Base-by-base conservation (phyloP, 2,888 invertebrate species). In the Scaptomyza caliginosa region DNA sequence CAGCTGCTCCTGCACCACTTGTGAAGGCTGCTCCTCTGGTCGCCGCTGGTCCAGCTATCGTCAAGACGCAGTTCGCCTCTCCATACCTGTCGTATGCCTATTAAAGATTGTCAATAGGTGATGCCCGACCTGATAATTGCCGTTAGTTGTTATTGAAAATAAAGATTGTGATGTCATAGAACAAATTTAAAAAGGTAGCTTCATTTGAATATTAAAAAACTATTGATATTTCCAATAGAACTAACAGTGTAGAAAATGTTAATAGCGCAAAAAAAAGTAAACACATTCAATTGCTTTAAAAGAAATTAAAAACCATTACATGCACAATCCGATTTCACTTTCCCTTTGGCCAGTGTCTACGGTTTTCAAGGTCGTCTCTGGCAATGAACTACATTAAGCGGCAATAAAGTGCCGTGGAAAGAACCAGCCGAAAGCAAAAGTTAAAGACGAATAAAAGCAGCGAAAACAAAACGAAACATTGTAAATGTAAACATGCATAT, bases 21-120 rank as follows among this genome's bases (percentile, higher is more conserved):
- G 67, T 75, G 7, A 70, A 57, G 57, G 46, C 79, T 19, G 86
- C 89, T 56, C 79, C 88, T 8, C 54, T 84, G 48, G 67, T 84
- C 21, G 75, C 88, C 54, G 79, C 88, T 36, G 90, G 80, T 4
- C 86, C 91, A 62, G 74, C 89, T 45, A 54, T 91, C 23, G 87
- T 90, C 30, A 91, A 88, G 71, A 90, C 89, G 26, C 87, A 79
- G 55, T 90, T 77, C 60, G 88, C 90, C 17, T 90, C 90, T 26
- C 91, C 90, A 38, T 78, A 89, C 55, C 88, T 91, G 74, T 89
- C 89, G 43, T 91, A 91, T 58, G 90, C 89, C 57, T 90, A 89
- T 69, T 90, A 86, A 70, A 86, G 70, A 57, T 19, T 23, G 10
- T 21, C 24, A 49, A 65, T 76, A 73, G 76, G 66, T 55, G 52